Evolutionary conservation across 2,797 vertebrate genomes (phyloP).

Genomic region (Arnoldichthys spilopterus): DNA sequence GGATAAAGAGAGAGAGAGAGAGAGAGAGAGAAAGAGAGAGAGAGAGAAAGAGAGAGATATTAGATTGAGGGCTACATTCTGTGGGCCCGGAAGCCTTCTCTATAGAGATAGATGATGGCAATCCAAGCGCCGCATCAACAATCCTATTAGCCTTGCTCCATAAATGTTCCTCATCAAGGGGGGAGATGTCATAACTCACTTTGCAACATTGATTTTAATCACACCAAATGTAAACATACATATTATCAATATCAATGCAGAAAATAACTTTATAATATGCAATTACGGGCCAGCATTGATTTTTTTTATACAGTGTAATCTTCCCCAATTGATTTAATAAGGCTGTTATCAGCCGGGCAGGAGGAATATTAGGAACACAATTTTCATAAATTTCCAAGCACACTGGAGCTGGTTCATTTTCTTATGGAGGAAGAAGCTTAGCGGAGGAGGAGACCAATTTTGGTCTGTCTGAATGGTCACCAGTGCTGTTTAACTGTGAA

Average conservation of each 20-base stretch:
- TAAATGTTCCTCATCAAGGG: constrained; percentile 81
- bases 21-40: constrained; percentile 10
- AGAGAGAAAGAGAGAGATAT: constrained; percentile 35
- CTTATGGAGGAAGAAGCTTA: constrained; percentile 66
- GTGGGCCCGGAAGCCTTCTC: constrained; percentile 66
- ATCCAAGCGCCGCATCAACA: constrained; percentile 79
- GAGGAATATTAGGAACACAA: constrained; percentile 87
- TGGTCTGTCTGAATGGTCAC: constrained; percentile 57
- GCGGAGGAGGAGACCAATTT: constrained; percentile 60
- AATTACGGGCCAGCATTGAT: constrained; percentile 94
- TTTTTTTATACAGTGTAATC: constrained; percentile 85
- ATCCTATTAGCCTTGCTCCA: constrained; percentile 78
- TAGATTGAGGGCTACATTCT: constrained; percentile 19
- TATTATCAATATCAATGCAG: constrained; percentile 94
- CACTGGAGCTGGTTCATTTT: constrained; percentile 71
- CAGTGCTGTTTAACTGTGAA: constrained; percentile 31
- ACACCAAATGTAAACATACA: constrained; percentile 90
- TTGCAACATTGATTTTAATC: constrained; percentile 89
- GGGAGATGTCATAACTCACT: constrained; percentile 81
- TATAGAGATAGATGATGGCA: constrained; percentile 75
- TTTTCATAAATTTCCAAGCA: constrained; percentile 91
- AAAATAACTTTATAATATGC: constrained; percentile 94
- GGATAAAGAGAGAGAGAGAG: background rate
- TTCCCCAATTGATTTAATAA: constrained; percentile 92
- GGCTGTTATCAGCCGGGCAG: constrained; percentile 83